Percentiles rank a stretch among this genome's conserved stretches.
Conservation (phyloP, 2,797 vertebrate genomes). For the Cossypha niveicapilla region DNA sequence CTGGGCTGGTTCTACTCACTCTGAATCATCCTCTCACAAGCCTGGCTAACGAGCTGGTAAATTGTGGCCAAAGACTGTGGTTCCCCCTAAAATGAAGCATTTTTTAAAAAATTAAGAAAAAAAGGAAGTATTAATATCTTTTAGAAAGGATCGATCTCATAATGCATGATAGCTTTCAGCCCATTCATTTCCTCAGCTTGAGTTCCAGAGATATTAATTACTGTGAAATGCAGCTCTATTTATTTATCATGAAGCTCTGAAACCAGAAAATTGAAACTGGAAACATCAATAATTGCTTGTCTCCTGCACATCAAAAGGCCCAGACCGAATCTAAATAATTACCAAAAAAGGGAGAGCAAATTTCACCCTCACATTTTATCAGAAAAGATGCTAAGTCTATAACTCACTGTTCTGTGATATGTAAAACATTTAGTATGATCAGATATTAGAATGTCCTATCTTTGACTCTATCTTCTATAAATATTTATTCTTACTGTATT, state of each 20-base stretch:
- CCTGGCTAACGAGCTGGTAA: slow-evolving; percentile 90
- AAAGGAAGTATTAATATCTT: neutral
- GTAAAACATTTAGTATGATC: slow-evolving; percentile 31
- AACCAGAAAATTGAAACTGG: slow-evolving; percentile 11
- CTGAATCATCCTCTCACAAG: slow-evolving; percentile 90
- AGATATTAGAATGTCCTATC: neutral
- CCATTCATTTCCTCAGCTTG: neutral
- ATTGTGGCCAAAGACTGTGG: slow-evolving; percentile 88
- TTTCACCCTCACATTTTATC: slow-evolving; percentile 18
- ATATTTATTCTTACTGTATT: neutral
- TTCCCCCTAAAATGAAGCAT: slow-evolving; percentile 81
- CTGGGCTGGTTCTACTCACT: slow-evolving; percentile 73
- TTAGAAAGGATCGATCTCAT: neutral
- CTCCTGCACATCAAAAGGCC: neutral
- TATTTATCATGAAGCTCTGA: slow-evolving; percentile 10
- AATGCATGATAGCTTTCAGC: neutral
- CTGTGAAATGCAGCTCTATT: slow-evolving; percentile 17
- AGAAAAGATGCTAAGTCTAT: neutral
- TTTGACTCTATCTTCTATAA: slow-evolving; percentile 20
- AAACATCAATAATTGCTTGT: slow-evolving; percentile 23
- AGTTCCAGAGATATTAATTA: neutral
- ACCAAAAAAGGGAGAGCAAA: neutral
- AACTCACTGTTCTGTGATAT: neutral
- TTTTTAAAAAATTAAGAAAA: neutral
- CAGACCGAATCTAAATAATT: neutral